Evolutionary conservation across 2,113 vertebrate genomes (phyloP), one percentile per base, ranked within the genome.

Genomic region (Rostratula benghalensis): DNA sequence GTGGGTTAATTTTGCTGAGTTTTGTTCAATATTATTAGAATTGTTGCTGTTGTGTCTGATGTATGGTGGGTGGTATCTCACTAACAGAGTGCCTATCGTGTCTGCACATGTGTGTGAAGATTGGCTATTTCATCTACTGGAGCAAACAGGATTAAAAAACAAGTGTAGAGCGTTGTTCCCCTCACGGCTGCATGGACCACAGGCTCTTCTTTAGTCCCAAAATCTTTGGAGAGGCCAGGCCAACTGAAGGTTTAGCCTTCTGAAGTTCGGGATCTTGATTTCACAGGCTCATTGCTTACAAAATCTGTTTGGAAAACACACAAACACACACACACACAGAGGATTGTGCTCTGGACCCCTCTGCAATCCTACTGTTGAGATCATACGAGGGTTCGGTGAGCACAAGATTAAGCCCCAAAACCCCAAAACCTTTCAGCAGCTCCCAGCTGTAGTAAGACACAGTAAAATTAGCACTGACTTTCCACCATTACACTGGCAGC

Each of bases 91-190:
- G 41, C 33, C 67, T 76, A 12, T 56, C 37, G 5, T 10, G 31
- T 57, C 12, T 59, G 28, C 30, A 31, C 0, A 0, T 76, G 53
- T 83, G n/a, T 45, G 25, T 63, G 28, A 77, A 67, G 39, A 35
- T 13, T 67, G 37, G 5, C 8, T 78, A 7, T 61, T 93, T 77
- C 80, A 74, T 57, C 76, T 80, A 14, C 24, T 41, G 11, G 69
- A 88, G 82, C 54, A 90, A 67, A 46, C 31, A 69, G 77, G 15
- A 69, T 69, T 60, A 5, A 86, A 90, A 73, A 50, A 31, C 21
- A 37, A 17, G 3, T 0, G 0, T 33, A 53, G 48, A 90, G 1
- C 10, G 37, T 56, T 61, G 28, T 9, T 88, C 73, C 28, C n/a
- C 51, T 54, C 77, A 28, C 33, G 88, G 31, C 27, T 86, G n/a